phyloP scores from a whole-genome alignment of 2,113 vertebrate genomes.

The Nibea albiflora region DNA sequence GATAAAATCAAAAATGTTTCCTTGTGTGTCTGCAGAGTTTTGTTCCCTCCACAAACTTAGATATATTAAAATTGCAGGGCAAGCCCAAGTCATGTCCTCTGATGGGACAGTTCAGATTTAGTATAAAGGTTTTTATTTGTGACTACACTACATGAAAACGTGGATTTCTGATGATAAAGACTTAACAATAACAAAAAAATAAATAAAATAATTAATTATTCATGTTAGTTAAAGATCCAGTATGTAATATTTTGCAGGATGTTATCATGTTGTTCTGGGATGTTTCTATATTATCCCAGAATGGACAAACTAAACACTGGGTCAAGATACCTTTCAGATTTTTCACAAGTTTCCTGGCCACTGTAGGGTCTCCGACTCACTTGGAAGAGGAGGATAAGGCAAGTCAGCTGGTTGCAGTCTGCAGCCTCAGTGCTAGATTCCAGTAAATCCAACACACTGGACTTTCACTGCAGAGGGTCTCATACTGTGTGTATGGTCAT shows the following conservation, averaged over 20 bases:
- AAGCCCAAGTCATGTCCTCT: background rate
- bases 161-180: background rate
- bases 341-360: too few species aligned
- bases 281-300: too few species aligned
- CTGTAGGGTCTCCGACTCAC: too few species aligned
- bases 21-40: constrained; percentile 2
- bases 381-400: too few species aligned
- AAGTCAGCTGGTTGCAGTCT: too few species aligned
- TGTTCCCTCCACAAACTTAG: background rate
- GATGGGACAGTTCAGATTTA: background rate
- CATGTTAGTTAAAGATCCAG: background rate
- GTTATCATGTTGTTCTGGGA: too few species aligned
- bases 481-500: background rate
- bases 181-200: background rate
- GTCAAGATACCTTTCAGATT: too few species aligned
- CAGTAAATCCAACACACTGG: too few species aligned
- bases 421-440: too few species aligned
- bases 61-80: constrained; percentile 12
- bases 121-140: background rate
- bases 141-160: background rate
- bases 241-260: too few species aligned
- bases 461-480: background rate
- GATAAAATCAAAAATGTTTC: constrained; percentile 27
- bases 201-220: background rate
- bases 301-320: too few species aligned